Evolutionary conservation across 2,113 vertebrate genomes (phyloP).

Genomic region (Equus quagga): DNA sequence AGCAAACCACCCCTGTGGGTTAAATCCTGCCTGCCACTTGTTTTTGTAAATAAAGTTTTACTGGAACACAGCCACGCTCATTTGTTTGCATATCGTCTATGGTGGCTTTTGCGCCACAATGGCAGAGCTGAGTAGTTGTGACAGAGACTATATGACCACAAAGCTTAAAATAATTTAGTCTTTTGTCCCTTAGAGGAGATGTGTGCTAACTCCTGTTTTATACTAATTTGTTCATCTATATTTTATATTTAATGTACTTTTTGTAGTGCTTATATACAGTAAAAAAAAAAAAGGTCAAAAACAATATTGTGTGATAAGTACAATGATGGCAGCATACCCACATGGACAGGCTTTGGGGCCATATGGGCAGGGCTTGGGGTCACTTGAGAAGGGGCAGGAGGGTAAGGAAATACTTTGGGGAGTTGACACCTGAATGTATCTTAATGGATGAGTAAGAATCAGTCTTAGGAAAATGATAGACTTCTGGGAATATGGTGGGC

Average conservation of each 20-base stretch:
- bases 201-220: neutral
- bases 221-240: neutral
- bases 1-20: neutral
- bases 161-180: neutral
- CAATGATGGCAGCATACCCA: neutral
- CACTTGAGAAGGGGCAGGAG: neutral
- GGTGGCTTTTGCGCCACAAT: neutral
- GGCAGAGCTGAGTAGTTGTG: neutral
- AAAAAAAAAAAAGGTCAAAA: neutral
- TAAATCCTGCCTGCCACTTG: neutral
- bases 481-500: neutral
- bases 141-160: neutral
- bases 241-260: neutral
- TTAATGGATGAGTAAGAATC: neutral
- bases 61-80: neutral
- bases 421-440: neutral
- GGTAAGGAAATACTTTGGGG: neutral
- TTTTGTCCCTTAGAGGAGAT: neutral
- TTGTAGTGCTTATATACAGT: neutral
- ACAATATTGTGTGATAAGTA: neutral
- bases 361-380: neutral
- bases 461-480: neutral
- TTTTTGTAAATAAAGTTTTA: constrained; percentile 1
- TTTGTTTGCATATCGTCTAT: neutral
- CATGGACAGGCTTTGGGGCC: neutral